Evolutionary conservation across 2,888 invertebrate genomes (phyloP).

Genomic region (Ochropacha duplaris): DNA sequence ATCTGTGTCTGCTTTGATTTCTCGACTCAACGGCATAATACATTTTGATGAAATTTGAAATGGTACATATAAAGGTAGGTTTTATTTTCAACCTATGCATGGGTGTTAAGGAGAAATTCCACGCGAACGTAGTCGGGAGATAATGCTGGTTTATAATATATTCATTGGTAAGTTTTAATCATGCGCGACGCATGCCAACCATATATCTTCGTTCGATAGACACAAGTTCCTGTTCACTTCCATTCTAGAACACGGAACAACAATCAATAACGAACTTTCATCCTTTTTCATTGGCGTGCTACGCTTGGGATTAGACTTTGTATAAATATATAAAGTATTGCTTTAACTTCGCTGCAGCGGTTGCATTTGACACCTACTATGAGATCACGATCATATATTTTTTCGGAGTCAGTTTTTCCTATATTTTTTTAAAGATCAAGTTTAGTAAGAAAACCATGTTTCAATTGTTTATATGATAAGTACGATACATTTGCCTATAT

Average conservation of each 20-base stretch:
- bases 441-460: neutral
- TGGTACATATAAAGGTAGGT: too few species aligned
- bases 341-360: conserved; percentile 44
- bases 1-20: too few species aligned
- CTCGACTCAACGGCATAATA: too few species aligned
- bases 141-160: neutral
- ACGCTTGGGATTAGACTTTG: conserved; percentile 47
- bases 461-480: neutral
- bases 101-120: too few species aligned
- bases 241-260: conserved; percentile 44
- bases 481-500: neutral
- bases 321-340: conserved; percentile 53
- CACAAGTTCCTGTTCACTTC: conserved; percentile 20
- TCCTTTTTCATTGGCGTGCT: conserved; percentile 47
- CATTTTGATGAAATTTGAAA: too few species aligned
- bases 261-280: conserved; percentile 60
- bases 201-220: conserved; percentile 33
- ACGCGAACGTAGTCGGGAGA: too few species aligned
- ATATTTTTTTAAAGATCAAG: neutral
- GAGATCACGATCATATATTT: conserved; percentile 24
- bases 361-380: conserved; percentile 24
- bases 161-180: conserved; percentile 22
- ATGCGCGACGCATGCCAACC: conserved; percentile 23
- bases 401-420: conserved; percentile 5
- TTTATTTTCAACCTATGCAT: too few species aligned